Evolutionary conservation across 2,888 invertebrate genomes (phyloP).

Genomic region (Halictus ligatus): DNA sequence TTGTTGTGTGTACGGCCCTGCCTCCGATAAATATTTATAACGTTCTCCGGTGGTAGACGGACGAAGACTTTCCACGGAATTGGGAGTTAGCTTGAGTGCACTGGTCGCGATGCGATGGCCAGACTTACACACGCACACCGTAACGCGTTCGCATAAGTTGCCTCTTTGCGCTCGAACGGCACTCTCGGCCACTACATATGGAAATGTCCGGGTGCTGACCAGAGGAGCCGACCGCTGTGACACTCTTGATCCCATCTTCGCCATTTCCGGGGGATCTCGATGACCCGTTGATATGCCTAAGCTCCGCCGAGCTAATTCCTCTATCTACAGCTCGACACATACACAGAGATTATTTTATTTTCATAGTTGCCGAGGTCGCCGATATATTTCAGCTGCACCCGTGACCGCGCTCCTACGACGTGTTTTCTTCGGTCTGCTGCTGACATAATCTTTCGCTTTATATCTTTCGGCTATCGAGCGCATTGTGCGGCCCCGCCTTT

Average conservation of each 20-base stretch:
- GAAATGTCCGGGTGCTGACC: slow-evolving; percentile 67
- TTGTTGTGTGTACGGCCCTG: slow-evolving; percentile 6
- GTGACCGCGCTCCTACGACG: neutral
- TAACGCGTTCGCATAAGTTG: slow-evolving; percentile 46
- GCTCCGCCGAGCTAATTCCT: neutral
- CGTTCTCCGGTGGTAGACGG: neutral
- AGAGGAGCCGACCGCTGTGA: slow-evolving; percentile 69
- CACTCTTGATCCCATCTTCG: slow-evolving; percentile 75
- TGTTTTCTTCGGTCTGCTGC: neutral
- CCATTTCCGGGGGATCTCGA: slow-evolving; percentile 61
- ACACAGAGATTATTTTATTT: slow-evolving; percentile 1
- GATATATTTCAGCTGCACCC: neutral
- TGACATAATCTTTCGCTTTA: slow-evolving; percentile 4
- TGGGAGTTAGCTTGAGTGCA: slow-evolving; percentile 42
- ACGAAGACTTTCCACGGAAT: slow-evolving; percentile 47
- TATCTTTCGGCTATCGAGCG: neutral
- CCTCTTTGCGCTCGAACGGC: slow-evolving; percentile 45
- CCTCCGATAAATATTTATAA: slow-evolving; percentile 54
- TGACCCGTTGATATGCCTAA: slow-evolving; percentile 39
- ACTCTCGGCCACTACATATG: slow-evolving; percentile 68
- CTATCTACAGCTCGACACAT: neutral
- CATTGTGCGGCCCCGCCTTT: neutral
- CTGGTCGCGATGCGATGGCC: slow-evolving; percentile 16
- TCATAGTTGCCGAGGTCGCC: neutral
- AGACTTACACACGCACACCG: neutral